Base-by-base conservation (phyloP, 2,888 invertebrate species). In the Ferrisia virgata region DNA sequence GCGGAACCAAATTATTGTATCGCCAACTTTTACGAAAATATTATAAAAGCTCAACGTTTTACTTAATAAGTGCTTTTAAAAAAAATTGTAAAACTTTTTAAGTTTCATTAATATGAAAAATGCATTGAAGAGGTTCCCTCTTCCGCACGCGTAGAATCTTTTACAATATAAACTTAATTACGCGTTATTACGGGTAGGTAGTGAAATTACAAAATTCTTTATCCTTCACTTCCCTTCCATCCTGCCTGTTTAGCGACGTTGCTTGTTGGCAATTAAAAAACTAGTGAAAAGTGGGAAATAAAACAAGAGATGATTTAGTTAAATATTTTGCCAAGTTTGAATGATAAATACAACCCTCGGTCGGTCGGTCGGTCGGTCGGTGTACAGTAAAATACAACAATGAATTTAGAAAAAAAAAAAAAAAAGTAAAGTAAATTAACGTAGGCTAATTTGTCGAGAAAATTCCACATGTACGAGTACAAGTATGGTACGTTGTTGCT, bases 261-360 rank as follows among this genome's bases (percentile, higher is more conserved):
- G 40, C 8, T 47, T 31, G 69, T 69, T 69, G 31, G 69, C 31
- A 69, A 69, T 69, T 69, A 69, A 69, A 69, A 69, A 69, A 69
- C 4, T 31, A 69, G 69, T 69, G 31, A 69, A 69, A 69, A 69
- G 69, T 69, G 31, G 69, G 31, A 69, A 69, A 31, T 69, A 69
- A 69, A 69, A 69, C 69, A 69, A 69, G 31, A 69, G 69, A 69
- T 33, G 31, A 69, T 33, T 69, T 31, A 28, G 69, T 28, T 69
- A 15, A 69, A 69, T 33, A 69, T 69, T 69, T 33, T 31, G 69
- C 31, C 69, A 33, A 31, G 69, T 69, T 69, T 69, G 69, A 69
- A 69, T 69, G 31, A 69, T 69, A 69, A 69, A 69, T 28, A 6
- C 31, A 53, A 53, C 53, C 53, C 53, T 53, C n/a, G n/a, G n/a